Conservation (phyloP, 2,797 vertebrate genomes). For the Centropyge bicolor region DNA sequence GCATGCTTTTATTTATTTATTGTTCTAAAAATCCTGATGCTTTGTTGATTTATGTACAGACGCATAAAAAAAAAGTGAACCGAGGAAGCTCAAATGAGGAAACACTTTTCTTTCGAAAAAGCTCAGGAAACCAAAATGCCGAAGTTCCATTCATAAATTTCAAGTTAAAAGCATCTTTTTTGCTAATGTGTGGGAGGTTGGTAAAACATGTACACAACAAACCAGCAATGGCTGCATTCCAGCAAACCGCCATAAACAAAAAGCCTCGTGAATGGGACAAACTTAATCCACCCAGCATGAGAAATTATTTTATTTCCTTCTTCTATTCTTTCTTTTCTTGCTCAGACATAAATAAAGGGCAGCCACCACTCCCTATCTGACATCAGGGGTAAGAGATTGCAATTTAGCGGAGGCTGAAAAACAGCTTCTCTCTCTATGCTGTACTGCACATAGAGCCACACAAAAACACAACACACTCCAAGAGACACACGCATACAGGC, state of each 20-base stretch:
- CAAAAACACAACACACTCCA: not conserved
- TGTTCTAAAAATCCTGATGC: not conserved
- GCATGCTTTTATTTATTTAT: not conserved
- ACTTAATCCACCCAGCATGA: not conserved
- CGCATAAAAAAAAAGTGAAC: accelerated
- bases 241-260: conserved; percentile 3
- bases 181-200: no score
- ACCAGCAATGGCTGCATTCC: not conserved
- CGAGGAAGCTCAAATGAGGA: conserved; percentile 19
- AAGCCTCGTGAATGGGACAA: not conserved
- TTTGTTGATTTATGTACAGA: conserved; percentile 1
- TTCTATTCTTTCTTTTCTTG: not conserved
- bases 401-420: not conserved
- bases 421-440: not conserved
- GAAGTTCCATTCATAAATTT: not conserved
- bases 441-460: not conserved
- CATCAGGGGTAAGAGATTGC: not conserved
- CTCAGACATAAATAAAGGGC: conserved; percentile 11
- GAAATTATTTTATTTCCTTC: conserved; percentile 16
- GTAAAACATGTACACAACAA: not conserved
- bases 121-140: not conserved
- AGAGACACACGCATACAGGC: not conserved
- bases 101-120: not conserved
- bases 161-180: not conserved
- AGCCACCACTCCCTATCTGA: conserved; percentile 3